Evolutionary conservation across 2,797 vertebrate species (phyloP), one percentile per base, ranked within the genome.

Genomic region (Zenarchopterus dispar): DNA sequence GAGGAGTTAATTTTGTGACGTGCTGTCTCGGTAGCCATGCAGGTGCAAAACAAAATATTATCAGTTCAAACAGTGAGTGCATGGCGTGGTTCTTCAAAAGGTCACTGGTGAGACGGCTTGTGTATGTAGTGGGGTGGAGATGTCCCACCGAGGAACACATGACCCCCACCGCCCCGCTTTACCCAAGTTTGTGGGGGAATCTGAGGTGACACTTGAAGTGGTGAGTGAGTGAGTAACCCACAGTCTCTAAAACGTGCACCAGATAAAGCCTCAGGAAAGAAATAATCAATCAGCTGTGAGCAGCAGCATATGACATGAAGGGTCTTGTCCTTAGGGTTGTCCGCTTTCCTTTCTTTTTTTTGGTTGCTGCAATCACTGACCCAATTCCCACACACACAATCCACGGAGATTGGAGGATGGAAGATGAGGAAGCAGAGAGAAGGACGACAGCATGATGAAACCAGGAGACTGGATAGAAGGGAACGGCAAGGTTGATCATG

Each of bases 311-410:
- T 83, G 78, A 81, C 72, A 69, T 53, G 17, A 62, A 55, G 51
- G n/a, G 74, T 56, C 57, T 70, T 63, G 55, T 56, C 61, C 59
- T 71, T 21, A 39, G 54, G 53, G 49, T 84, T 50, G 15, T 39
- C 41, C 48, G 43, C 46, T 55, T 57, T 10, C 51, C 51, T 45
- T 10, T 53, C 51, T 45, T 55, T 26, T 42, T 18, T 47, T 22
- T 36, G 6, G 8, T 36, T 61, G 56, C 63, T 59, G 80, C 81
- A 80, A 88, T 78, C 77, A 84, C 74, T 90, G 90, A 91, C 88
- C 90, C 88, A 84, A 41, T 90, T 89, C 88, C 62, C 79, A 59
- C 31, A 50, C 45, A 42, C 49, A 5, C 24, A 21, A 42, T 70
- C 63, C 58, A 43, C 8, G 21, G 62, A 66, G 67, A 62, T 50